Evolutionary conservation across 1,140 invertebrate genomes (phyloP).

Genomic region (Zeugodacus cucurbitae): DNA sequence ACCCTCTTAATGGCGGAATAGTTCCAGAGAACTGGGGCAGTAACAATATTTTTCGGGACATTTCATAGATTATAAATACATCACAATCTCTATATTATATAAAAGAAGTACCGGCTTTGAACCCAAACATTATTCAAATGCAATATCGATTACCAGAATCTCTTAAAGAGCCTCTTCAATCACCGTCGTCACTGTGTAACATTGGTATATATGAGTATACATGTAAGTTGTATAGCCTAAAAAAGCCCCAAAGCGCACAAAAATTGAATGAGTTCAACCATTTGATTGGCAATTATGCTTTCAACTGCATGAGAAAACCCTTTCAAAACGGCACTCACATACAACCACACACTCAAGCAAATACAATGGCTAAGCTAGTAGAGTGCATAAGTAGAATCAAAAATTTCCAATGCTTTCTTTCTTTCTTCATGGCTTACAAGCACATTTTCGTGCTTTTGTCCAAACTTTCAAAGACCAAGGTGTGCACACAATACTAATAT

Average conservation of each 20-base stretch:
- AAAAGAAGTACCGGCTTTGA: too few relatives aligned
- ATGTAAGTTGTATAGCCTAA: not conserved
- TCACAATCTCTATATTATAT: too few relatives aligned
- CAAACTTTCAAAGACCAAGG: not conserved
- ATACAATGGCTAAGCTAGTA: too few relatives aligned
- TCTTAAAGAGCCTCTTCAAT: too few relatives aligned
- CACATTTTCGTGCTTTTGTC: not conserved
- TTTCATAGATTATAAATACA: too few relatives aligned
- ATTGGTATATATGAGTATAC: not conserved
- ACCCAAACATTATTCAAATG: too few relatives aligned
- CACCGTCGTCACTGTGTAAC: too few relatives aligned
- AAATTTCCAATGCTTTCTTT: not conserved
- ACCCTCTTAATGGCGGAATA: too few relatives aligned
- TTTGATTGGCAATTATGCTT: constrained; percentile 14
- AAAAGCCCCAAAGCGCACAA: not conserved
- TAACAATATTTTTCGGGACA: too few relatives aligned
- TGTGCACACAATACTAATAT: not conserved
- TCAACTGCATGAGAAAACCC: not conserved
- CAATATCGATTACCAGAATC: too few relatives aligned
- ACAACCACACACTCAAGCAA: not conserved
- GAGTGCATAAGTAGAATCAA: not conserved
- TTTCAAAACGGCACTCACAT: not conserved
- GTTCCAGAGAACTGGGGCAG: too few relatives aligned
- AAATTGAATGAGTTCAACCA: not conserved
- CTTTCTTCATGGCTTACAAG: not conserved